These are phyloP conservation scores for Astyanax mexicanus DNA, from an alignment of 2,797 vertebrate species.

Conservation along the genomic window DNA sequence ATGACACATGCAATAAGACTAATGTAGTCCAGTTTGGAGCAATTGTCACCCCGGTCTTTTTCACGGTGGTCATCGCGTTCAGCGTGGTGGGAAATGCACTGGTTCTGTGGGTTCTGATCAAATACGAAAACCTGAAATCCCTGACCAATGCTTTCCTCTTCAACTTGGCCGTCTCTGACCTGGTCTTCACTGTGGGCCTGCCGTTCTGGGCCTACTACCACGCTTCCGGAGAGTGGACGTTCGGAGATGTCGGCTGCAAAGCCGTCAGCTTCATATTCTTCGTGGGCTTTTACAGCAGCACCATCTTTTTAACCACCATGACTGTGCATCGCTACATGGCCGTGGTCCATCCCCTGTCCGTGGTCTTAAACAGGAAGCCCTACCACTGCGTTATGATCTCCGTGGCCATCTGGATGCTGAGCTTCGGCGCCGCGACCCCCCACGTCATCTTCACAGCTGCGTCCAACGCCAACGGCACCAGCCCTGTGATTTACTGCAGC, in stretches of 20 bases:
- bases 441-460: conserved; percentile 68
- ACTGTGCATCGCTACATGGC: conserved; percentile 87
- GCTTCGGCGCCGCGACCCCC: conserved; percentile 77
- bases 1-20: conserved; percentile 68
- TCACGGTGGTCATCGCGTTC: conserved; percentile 80
- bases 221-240: conserved; percentile 84
- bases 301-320: conserved; percentile 88
- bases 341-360: conserved; percentile 84
- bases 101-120: conserved; percentile 85
- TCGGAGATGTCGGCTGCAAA: conserved; percentile 84
- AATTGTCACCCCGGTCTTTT: conserved; percentile 75
- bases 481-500: conserved; percentile 62
- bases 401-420: conserved; percentile 78
- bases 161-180: conserved; percentile 90
- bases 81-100: conserved; percentile 88
- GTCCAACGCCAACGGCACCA: rapidly evolving
- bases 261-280: conserved; percentile 82
- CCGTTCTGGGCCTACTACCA: conserved; percentile 85
- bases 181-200: conserved; percentile 86
- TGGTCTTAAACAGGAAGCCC: conserved; percentile 71
- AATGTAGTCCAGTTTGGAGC: conserved; percentile 60
- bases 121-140: conserved; percentile 86
- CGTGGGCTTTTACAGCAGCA: conserved; percentile 88
- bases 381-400: conserved; percentile 67
- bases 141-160: conserved; percentile 89